phyloP scores from a whole-genome alignment of 2,797 vertebrate species.

The Spinibarbus caldwelli region DNA sequence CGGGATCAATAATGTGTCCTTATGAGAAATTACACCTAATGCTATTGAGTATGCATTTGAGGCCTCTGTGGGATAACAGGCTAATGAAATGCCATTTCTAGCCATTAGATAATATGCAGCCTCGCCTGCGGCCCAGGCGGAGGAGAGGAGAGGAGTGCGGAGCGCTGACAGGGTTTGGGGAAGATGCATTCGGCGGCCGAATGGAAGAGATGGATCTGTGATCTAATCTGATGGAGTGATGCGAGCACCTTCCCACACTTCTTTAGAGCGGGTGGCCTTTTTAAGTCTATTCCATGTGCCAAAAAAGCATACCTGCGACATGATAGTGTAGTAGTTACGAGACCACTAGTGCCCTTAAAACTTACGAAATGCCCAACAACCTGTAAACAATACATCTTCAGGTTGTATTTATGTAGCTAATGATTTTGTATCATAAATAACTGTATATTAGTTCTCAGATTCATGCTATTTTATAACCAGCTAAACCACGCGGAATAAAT shows the following conservation, averaged over 20 bases:
- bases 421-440: neutral
- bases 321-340: neutral
- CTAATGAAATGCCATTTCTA: slow-evolving; percentile 97
- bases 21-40: slow-evolving; percentile 97
- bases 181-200: slow-evolving; percentile 52
- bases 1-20: slow-evolving; percentile 96
- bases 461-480: neutral
- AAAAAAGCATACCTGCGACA: neutral
- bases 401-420: neutral
- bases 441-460: neutral
- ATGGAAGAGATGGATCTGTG: slow-evolving; percentile 85
- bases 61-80: slow-evolving; percentile 89
- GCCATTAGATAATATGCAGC: slow-evolving; percentile 85
- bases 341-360: neutral
- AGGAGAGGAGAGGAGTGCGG: slow-evolving; percentile 53
- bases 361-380: neutral
- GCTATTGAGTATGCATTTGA: slow-evolving; percentile 95
- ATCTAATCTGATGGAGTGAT: slow-evolving; percentile 77
- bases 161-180: slow-evolving; percentile 48
- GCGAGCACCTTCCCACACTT: slow-evolving; percentile 67
- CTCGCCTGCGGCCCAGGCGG: slow-evolving; percentile 73
- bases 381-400: neutral
- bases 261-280: slow-evolving; percentile 45
- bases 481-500: slow-evolving; percentile 42
- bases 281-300: slow-evolving; percentile 36